A percentile compares a stretch with the other conserved stretches of the same genome.
Evolutionary conservation across 1,140 invertebrate genomes (phyloP).

Genomic region (Aphelinus certus): DNA sequence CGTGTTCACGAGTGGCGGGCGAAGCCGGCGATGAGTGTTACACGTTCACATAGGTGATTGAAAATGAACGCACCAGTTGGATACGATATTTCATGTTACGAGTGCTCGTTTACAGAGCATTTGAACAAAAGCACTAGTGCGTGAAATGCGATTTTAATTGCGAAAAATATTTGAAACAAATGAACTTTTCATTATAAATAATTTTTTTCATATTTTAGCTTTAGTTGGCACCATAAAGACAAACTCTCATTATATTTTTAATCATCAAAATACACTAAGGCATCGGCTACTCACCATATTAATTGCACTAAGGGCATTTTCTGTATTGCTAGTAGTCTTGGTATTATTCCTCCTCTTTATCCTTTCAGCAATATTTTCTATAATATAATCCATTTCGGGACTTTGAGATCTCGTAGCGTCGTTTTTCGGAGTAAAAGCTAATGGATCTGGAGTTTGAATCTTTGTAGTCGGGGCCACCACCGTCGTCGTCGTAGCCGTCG

Average conservation of each 20-base stretch:
- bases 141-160: too few relatives aligned
- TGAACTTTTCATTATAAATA: neutral
- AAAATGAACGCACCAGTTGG: too few relatives aligned
- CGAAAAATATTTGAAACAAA: neutral
- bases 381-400: conserved; percentile 39
- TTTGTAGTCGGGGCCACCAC: neutral
- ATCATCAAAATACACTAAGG: neutral
- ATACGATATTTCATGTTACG: too few relatives aligned
- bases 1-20: too few relatives aligned
- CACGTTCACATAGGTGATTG: too few relatives aligned
- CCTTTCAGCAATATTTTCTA: conserved; percentile 61
- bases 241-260: too few relatives aligned
- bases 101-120: too few relatives aligned
- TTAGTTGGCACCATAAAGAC: too few relatives aligned
- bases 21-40: too few relatives aligned
- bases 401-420: neutral
- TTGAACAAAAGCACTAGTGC: too few relatives aligned
- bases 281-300: conserved; percentile 22
- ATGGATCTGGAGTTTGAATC: conserved; percentile 18
- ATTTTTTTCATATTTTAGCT: too few relatives aligned
- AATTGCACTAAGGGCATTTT: conserved; percentile 26
- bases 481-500: neutral
- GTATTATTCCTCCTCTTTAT: conserved; percentile 59
- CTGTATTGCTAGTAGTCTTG: conserved; percentile 20
- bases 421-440: conserved; percentile 18